Evolutionary conservation across 2,888 invertebrate genomes (phyloP), one percentile per base, ranked within the genome.

Genomic region (Lepidocyrtinus sp.): DNA sequence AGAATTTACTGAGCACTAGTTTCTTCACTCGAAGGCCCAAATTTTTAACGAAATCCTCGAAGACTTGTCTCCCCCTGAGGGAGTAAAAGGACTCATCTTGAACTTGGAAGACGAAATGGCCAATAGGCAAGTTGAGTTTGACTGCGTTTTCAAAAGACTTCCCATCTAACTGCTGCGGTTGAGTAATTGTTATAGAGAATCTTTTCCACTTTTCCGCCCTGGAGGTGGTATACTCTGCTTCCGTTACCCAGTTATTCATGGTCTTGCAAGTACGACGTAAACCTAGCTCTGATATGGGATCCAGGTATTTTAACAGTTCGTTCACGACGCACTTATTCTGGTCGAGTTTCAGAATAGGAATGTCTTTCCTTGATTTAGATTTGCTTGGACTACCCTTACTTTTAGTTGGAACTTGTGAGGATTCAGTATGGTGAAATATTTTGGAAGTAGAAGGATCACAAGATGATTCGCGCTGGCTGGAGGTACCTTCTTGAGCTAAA

Each of bases 201-300:
- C 45, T 27, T 24, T 71, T 64, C 76, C 76, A 76, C 19, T 70
- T 65, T 9, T 71, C 70, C 15, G 1, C 9, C 21, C 5, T 15
- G 9, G 22, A n/a, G n/a, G 45, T 45, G 2, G 17, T 12, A 24
- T 62, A 2, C 1, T 1, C 1, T 21, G 25, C n/a, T 15, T 50
- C 12, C 2, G 69, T 19, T 0, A 71, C 50, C 70, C 70, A 71
- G 7, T 19, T 2, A 3, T 45, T 76, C 0, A 71, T 76, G 5
- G 36, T 24, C 63, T 65, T 76, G 45, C 76, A 76, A 19, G 55
- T 63, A 7, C 70, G 21, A 15, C 76, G 19, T 24, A 76, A 45
- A 27, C 76, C 71, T 22, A 76, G 17, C 22, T 55, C 17, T 2
- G 64, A 5, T 5, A 65, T 7, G 15, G 76, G 76, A 24, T 76